Evolutionary conservation across 2,797 vertebrate species (phyloP), one percentile per base, ranked within the genome.

Genomic region (Alauda arvensis): DNA sequence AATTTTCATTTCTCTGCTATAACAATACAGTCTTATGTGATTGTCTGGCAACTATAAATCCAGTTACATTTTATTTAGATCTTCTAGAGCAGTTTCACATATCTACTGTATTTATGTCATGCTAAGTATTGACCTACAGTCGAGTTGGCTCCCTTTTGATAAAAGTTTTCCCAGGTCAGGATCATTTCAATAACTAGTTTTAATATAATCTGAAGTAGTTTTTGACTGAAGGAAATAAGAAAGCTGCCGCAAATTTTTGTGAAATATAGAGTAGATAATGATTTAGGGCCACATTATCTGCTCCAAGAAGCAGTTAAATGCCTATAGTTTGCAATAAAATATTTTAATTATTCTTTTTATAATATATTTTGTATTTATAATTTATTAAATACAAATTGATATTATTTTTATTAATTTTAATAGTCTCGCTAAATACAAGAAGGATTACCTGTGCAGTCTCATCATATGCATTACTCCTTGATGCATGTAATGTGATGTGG

Each of bases 401-500:
- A 37, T 37, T 37, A 37, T 37, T 10, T 37, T 37, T 11, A 37
- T 37, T 23, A 4, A 4, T 24, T 59, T 34, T 19, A 51, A 10
- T 86, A 98, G 98, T 63, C 40, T 95, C 3, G 96, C 86, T 82
- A 96, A 97, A 86, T 76, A 95, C 10, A 96, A 95, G 18, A 98
- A 98, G 93, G 95, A 96, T 99, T 49, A 40, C 98, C 65, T 98
- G 96, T 93, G 97, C 95, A 3, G 59, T 98, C 56, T 56, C 97
- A 69, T 98, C 98, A 89, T 97, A 98, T 88, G 93, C 74, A 66
- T 97, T 97, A 28, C 92, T 98, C 76, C 97, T 98, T 62, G 98
- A 99, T 94, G 98, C 98, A 57, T 98, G 97, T 72, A 98, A 98
- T 33, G 21, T 48, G 46, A 98, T 29, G 21, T 60, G 46, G 42